Conservation (phyloP, 2,797 vertebrate species). For the Ctenosaura bakeri region DNA sequence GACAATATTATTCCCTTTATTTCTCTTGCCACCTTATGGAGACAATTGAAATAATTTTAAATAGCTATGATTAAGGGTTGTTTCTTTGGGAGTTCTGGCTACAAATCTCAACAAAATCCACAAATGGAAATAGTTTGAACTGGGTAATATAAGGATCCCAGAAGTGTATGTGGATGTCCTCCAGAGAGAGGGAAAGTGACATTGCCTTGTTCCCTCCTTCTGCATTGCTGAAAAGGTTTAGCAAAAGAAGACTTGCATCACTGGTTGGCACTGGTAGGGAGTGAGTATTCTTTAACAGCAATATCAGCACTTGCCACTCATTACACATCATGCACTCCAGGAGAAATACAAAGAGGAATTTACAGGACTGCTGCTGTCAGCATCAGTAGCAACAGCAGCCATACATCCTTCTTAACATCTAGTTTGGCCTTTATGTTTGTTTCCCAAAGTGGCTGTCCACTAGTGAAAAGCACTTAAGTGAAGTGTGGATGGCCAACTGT, state of each 20-base stretch:
- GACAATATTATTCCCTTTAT: conserved; percentile 43
- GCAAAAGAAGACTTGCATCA: conserved; percentile 1
- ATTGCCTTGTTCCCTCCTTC: neutral
- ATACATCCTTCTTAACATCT: neutral
- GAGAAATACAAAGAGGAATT: neutral
- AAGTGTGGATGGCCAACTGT: neutral
- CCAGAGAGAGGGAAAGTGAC: neutral
- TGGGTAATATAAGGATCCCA: neutral
- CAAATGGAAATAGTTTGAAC: neutral
- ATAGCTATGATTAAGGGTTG: conserved; percentile 29
- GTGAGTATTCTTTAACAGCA: neutral
- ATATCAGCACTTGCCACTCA: too few relatives aligned
- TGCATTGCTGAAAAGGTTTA: neutral
- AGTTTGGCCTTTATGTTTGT: neutral
- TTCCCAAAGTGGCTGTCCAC: neutral
- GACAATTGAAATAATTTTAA: conserved; percentile 1
- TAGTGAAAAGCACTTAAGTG: neutral
- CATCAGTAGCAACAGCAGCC: neutral
- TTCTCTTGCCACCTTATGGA: conserved; percentile 35
- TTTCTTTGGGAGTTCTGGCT: conserved; percentile 44
- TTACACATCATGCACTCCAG: neutral
- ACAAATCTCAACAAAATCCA: neutral
- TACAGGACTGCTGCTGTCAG: neutral
- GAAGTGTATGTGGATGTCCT: neutral
- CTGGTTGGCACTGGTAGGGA: neutral